Base-by-base conservation (phyloP, 2,888 invertebrate genomes). In the Zygothrica quintamaculata region DNA sequence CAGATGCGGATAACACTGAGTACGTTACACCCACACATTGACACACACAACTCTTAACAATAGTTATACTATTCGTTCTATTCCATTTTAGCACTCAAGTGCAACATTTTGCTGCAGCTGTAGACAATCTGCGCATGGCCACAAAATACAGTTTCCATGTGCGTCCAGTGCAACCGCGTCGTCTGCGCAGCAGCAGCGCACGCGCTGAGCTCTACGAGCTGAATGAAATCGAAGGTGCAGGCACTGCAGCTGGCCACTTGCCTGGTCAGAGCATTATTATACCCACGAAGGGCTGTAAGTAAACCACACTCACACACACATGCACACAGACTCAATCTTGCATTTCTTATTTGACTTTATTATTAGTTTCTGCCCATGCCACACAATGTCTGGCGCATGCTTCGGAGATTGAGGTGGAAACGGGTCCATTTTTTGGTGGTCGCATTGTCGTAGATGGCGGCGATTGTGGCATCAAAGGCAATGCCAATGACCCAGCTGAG, bases 261-360 rank as follows among this genome's bases (percentile, higher is more conserved):
- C 93, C 93, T 40, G 93, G 93, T 40, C 94, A 94, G 79, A 93
- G 94, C 80, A 94, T 96, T 64, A 93, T 95, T 25, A 94, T 96
- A 60, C 95, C 95, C 22, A 96, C 96, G 7, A 96, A 95, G 93
- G 96, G 96, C 92, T 96, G 96, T 96, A 92, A 94, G 95, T 87
- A 37, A 18, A 15, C 5, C n/a, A 43, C 18, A 22, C 18, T n/a
- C 6, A 0, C 6, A 8, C 7, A 42, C 3, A 12, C 4, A 1
- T 26, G 26, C 5, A 4, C 26, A 4, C 26, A 4, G 26, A 6
- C 5, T 8, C 26, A 4, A 9, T 9, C 5, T 29, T 3, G 12
- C 9, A 37, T 9, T 18, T 9, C 1, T 6, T 29, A 1, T 7
- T 25, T 18, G 8, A 8, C n/a, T 8, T 26, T 51, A 36, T 50